These are phyloP conservation scores for Sisor rabdophorus DNA, from an alignment of 2,113 vertebrate species.

Conservation along the genomic window DNA sequence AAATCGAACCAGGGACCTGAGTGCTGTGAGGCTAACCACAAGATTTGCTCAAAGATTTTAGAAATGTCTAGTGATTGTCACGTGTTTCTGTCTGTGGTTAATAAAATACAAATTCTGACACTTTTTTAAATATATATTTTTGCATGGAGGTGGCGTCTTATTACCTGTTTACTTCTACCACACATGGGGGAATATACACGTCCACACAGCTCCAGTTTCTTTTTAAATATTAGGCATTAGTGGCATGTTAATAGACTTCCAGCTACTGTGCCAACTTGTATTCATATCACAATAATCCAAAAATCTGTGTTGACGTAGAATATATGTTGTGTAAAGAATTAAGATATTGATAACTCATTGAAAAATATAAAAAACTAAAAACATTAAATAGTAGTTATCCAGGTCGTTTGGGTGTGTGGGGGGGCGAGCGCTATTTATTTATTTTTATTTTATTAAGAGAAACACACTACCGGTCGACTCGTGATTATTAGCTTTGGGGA, in stretches of 20 bases:
- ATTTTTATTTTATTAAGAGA: too few relatives aligned
- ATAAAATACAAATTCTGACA: background rate
- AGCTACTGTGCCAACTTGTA: background rate
- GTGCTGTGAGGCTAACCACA: background rate
- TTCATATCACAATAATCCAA: background rate
- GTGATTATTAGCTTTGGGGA: background rate
- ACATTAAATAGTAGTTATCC: too few relatives aligned
- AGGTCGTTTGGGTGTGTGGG: too few relatives aligned
- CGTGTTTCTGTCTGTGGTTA: background rate
- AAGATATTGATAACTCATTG: background rate
- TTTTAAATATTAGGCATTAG: background rate
- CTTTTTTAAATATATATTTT: background rate
- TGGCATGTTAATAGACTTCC: background rate
- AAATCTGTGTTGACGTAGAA: too few relatives aligned
- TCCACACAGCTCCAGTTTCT: background rate
- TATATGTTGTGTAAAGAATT: background rate
- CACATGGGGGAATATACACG: background rate
- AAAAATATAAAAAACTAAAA: background rate
- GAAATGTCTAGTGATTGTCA: background rate
- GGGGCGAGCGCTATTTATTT: too few relatives aligned
- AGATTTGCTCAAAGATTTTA: background rate
- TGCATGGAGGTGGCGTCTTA: background rate
- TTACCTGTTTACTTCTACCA: background rate
- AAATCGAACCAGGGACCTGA: too few relatives aligned
- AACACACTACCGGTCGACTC: background rate